Evolutionary conservation across 2,113 vertebrate genomes (phyloP).

Genomic region (Zosterops borbonicus): DNA sequence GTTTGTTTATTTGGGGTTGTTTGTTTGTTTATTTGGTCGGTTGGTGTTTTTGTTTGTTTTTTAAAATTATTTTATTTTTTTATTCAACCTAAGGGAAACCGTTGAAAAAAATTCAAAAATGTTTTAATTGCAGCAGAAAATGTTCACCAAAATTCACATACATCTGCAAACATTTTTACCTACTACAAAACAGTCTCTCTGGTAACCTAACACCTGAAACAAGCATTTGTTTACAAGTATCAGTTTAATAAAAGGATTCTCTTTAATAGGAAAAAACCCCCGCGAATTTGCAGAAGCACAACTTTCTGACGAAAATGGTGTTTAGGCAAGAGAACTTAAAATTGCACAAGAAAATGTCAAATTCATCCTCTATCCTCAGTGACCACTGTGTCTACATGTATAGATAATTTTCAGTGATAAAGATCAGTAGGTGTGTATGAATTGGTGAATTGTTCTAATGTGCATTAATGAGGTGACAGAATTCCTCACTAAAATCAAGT

Average conservation of each 20-base stretch:
- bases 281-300: background rate
- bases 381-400: background rate
- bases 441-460: background rate
- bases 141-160: background rate
- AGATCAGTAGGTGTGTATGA: background rate
- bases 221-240: background rate
- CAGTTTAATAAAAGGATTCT: slow-evolving; percentile 28
- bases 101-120: background rate
- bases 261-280: background rate
- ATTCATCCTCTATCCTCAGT: background rate
- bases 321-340: background rate
- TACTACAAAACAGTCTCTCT: background rate
- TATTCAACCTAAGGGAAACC: background rate
- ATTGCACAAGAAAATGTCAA: background rate
- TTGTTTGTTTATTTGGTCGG: background rate
- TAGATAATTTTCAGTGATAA: background rate
- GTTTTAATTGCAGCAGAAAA: background rate
- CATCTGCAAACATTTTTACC: background rate
- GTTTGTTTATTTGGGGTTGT: background rate
- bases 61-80: background rate
- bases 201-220: background rate
- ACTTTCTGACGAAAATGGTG: background rate
- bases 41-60: background rate
- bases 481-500: background rate
- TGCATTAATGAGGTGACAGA: background rate